Base-by-base conservation (phyloP, 2,797 vertebrate species). In the Erethizon dorsatum region DNA sequence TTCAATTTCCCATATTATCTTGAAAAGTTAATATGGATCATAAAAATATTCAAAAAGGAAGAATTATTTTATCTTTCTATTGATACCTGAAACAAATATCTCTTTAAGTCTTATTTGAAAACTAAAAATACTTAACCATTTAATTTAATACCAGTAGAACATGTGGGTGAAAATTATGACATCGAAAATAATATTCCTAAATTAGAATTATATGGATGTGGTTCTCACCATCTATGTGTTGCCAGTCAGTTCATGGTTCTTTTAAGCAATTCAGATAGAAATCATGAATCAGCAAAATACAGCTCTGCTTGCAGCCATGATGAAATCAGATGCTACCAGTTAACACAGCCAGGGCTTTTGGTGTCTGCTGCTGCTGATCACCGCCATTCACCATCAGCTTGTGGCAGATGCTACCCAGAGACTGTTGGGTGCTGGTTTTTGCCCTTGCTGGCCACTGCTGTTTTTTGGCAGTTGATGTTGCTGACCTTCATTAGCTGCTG, bases 21-120 rank as follows among this genome's bases (percentile, higher is more conserved):
- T 65, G 41, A 89, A 94, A 78, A 3, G 18, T 47, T 75, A 75
- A 61, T 26, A 24, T 61, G 59, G 59, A 26, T 52, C 52, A 52
- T 52, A 52, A 52, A 52, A 52, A 52, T 52, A 52, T 61, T 61
- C 59, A 61, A 61, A 61, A 61, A 22, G 59, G 59, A 61, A 26
- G 59, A 61, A 61, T 83, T 91, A 83, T 83, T 95, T 87, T 83
- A 67, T 41, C 17, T 88, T 90, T 84, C 9, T n/a, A 82, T 3
- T 61, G 13, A 82, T 77, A 2, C 7, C 1, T 71, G 7, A 73
- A 88, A 71, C 5, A 80, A 92, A 37, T 4, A 57, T n/a, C 28
- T 91, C 3, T 28, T 26, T 37, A 78, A 57, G 26, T 79, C 15
- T 78, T 59, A 56, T 28, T 37, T 69, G 14, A 93, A 90, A 88